A percentile compares a stretch with the other conserved stretches of the same genome.
Evolutionary conservation across 2,888 invertebrate genomes (phyloP).

Genomic region (Machimus atricapillus): DNA sequence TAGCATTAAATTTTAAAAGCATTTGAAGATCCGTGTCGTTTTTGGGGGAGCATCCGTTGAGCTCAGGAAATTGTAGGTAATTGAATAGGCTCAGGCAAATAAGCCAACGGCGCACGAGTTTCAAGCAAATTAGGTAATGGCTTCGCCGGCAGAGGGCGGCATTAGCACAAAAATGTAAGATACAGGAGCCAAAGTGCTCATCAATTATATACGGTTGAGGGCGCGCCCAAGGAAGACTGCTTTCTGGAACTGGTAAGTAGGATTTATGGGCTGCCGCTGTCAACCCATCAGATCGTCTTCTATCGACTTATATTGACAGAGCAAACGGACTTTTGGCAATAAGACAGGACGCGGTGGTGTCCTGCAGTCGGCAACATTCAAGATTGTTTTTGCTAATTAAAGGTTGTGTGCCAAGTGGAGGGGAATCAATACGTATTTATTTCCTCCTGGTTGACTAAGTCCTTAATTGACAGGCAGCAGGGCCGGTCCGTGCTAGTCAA

Average conservation of each 20-base stretch:
- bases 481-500: neutral
- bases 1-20: neutral
- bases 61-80: neutral
- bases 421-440: conserved; percentile 4
- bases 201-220: conserved; percentile 21
- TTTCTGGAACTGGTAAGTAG: conserved; percentile 3
- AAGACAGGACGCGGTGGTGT: neutral
- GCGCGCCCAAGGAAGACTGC: neutral
- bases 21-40: neutral
- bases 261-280: conserved; percentile 21
- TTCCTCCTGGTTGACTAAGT: neutral
- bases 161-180: conserved; percentile 15
- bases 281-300: neutral
- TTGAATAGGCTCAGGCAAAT: conserved; percentile 1
- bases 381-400: conserved; percentile 21
- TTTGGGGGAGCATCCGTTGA: neutral
- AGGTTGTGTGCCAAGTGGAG: neutral
- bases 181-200: conserved; percentile 6
- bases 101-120: neutral
- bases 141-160: neutral
- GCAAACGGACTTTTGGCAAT: neutral
- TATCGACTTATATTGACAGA: neutral
- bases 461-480: neutral
- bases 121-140: conserved; percentile 15
- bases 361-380: neutral